These are phyloP conservation scores for Chymomyza costata DNA, from an alignment of 1,140 invertebrate genomes.

Conservation along the genomic window DNA sequence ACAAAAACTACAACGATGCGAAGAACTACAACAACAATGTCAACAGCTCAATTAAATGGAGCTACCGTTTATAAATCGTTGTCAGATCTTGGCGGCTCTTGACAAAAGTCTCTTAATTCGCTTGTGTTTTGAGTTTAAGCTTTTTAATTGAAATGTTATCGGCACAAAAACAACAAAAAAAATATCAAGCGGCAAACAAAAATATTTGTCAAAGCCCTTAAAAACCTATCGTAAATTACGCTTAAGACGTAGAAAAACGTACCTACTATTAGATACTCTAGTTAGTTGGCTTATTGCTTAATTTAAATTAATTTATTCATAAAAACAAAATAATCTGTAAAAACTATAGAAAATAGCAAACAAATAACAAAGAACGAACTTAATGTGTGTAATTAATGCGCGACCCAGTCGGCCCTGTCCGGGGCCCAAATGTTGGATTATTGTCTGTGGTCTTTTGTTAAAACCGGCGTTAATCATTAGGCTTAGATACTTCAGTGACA, in stretches of 20 bases:
- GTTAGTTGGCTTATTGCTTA: constrained; percentile 69
- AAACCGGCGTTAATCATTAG: constrained; percentile 56
- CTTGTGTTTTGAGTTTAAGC: constrained; percentile 40
- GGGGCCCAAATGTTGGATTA: constrained; percentile 8
- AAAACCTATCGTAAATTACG: constrained; percentile 51
- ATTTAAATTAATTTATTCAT: constrained; percentile 74
- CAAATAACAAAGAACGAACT: constrained; percentile 21
- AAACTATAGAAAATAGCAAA: constrained; percentile 55
- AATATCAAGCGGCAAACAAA: constrained; percentile 12
- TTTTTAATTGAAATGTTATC: constrained; percentile 50
- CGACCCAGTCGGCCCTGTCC: background rate
- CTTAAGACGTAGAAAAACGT: constrained; percentile 51
- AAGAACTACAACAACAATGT: constrained; percentile 18
- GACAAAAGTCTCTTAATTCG: constrained; percentile 54
- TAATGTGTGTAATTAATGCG: constrained; percentile 36
- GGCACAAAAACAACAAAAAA: constrained; percentile 21
- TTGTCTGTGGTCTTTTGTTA: constrained; percentile 41
- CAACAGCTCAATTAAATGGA: constrained; percentile 39
- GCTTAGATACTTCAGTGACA: constrained; percentile 42
- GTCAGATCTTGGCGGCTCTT: constrained; percentile 35
- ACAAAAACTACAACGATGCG: constrained; percentile 11
- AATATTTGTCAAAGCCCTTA: constrained; percentile 28
- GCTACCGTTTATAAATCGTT: constrained; percentile 45
- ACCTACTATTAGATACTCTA: constrained; percentile 56
- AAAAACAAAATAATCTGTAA: constrained; percentile 51